phyloP scores from a whole-genome alignment of 2,888 invertebrate species.

The Pardosa pseudoannulata region DNA sequence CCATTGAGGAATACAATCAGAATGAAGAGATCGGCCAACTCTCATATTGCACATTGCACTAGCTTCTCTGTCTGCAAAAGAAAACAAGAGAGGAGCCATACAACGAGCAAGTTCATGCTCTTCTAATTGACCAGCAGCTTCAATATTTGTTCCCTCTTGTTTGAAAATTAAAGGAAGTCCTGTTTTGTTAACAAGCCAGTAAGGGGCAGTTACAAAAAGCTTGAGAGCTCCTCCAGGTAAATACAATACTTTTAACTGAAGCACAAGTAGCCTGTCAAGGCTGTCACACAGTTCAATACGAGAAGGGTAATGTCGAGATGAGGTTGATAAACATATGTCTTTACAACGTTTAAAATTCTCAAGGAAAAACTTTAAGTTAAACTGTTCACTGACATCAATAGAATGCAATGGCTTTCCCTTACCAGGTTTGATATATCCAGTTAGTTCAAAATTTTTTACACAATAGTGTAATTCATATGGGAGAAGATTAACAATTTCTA shows the following conservation, averaged over 20 bases:
- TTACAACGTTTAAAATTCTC: slow-evolving; percentile 89
- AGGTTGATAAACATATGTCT: slow-evolving; percentile 80
- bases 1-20: slow-evolving; percentile 82
- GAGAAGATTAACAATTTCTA: slow-evolving; percentile 90
- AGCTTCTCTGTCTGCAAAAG: slow-evolving; percentile 92
- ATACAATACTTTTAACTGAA: slow-evolving; percentile 83
- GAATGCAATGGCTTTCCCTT: slow-evolving; percentile 78
- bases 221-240: slow-evolving; percentile 82
- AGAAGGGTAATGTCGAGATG: slow-evolving; percentile 81
- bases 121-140: slow-evolving; percentile 90
- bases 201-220: slow-evolving; percentile 88
- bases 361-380: slow-evolving; percentile 86
- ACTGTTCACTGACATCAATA: slow-evolving; percentile 84
- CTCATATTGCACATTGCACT: slow-evolving; percentile 82
- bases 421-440: slow-evolving; percentile 78
- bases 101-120: slow-evolving; percentile 96
- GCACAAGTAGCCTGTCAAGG: slow-evolving; percentile 84
- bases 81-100: slow-evolving; percentile 94
- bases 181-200: slow-evolving; percentile 97
- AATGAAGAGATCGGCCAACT: slow-evolving; percentile 84
- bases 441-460: slow-evolving; percentile 74
- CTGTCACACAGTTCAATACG: slow-evolving; percentile 87
- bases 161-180: slow-evolving; percentile 96
- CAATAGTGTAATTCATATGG: slow-evolving; percentile 81
- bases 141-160: slow-evolving; percentile 88